Conservation (phyloP, 2,113 vertebrate species). For the Neolamprologus kungweensis region DNA sequence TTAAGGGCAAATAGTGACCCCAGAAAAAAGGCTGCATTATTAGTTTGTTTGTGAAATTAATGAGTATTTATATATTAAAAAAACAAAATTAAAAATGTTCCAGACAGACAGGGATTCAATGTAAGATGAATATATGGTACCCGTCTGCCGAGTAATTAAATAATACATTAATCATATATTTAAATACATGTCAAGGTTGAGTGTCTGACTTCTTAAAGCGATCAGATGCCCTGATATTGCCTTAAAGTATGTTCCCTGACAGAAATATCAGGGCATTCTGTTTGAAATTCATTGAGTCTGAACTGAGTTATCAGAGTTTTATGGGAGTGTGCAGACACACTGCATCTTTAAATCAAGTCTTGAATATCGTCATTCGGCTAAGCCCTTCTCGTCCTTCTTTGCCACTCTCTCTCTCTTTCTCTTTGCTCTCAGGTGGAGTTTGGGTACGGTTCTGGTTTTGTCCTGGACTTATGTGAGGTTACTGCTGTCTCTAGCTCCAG, state of each 20-base stretch:
- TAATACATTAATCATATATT: not conserved
- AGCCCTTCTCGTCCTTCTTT: not conserved
- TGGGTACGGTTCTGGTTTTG: not conserved
- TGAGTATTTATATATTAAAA: not conserved
- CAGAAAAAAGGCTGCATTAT: not conserved
- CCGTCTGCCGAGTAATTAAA: fast-evolving
- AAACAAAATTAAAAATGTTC: not conserved
- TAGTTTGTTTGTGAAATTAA: not conserved
- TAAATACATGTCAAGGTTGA: not conserved
- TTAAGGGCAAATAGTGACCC: not conserved
- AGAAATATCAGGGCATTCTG: not conserved
- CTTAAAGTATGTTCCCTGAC: not conserved
- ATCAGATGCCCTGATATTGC: not conserved
- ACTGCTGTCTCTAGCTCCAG: not conserved
- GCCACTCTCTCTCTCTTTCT: not conserved
- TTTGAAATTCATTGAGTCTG: not conserved
- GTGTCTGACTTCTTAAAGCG: not conserved
- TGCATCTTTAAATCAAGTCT: not conserved
- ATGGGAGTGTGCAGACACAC: not conserved
- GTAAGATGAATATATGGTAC: not conserved
- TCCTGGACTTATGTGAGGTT: not conserved
- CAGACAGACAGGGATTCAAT: not conserved
- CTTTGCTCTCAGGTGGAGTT: not conserved
- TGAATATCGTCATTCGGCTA: not conserved
- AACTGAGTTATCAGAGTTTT: not conserved